phyloP scores from a whole-genome alignment of 2,113 vertebrate genomes.

The Tamias sibiricus region DNA sequence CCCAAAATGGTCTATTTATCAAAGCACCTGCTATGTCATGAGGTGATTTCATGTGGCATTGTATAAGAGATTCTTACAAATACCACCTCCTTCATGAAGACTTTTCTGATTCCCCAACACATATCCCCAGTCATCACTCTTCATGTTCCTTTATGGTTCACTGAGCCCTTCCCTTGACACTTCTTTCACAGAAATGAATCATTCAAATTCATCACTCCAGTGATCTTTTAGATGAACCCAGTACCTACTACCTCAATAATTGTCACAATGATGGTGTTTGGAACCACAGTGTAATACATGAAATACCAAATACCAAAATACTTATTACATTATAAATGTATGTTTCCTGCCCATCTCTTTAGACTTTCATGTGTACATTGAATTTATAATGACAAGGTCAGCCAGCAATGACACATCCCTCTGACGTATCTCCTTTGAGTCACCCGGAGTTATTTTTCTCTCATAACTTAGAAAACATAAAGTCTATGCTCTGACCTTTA shows the following conservation, averaged over 20 bases:
- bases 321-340: neutral
- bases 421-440: neutral
- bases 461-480: conserved; percentile 27
- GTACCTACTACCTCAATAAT: neutral
- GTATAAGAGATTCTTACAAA: neutral
- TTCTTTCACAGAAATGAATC: neutral
- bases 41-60: neutral
- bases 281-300: neutral
- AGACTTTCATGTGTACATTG: neutral
- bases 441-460: neutral
- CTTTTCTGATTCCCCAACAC: neutral
- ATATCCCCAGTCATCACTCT: neutral
- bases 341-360: neutral
- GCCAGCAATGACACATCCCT: neutral
- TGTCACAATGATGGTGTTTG: neutral
- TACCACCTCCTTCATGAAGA: neutral
- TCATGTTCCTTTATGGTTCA: neutral
- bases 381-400: neutral
- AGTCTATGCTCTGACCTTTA: neutral
- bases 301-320: conserved; percentile 2
- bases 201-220: neutral
- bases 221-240: neutral
- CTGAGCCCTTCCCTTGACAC: neutral
- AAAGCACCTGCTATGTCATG: neutral
- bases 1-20: neutral